A percentile compares a stretch with the other conserved stretches of the same genome.
phyloP scores from a whole-genome alignment of 1,140 invertebrate species.

The Aphis craccivora region DNA sequence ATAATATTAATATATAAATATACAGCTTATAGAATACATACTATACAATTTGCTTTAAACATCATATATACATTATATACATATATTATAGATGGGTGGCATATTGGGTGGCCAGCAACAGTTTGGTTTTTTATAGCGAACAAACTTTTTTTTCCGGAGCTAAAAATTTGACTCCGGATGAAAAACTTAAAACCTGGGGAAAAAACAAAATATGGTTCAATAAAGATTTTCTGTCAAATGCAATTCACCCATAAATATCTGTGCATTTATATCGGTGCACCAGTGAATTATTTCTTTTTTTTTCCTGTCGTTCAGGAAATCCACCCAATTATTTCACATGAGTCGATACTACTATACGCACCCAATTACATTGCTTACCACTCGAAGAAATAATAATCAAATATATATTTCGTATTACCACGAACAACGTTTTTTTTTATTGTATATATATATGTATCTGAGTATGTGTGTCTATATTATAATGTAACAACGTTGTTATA shows the following conservation, averaged over 20 bases:
- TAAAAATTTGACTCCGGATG: background rate
- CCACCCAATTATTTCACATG: slow-evolving; percentile 12
- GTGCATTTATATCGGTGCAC: background rate
- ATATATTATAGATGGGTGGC: background rate
- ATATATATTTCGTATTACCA: background rate
- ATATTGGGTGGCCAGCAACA: slow-evolving; percentile 29
- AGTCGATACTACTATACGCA: background rate
- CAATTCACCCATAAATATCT: slow-evolving; percentile 37
- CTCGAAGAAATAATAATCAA: slow-evolving; percentile 1
- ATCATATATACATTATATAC: background rate
- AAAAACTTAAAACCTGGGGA: background rate
- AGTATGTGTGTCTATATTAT: background rate
- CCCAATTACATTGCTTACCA: slow-evolving; percentile 14
- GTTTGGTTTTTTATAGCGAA: slow-evolving; percentile 8
- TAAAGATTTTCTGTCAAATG: slow-evolving; percentile 57
- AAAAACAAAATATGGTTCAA: slow-evolving; percentile 3
- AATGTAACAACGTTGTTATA: background rate
- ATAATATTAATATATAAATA: background rate
- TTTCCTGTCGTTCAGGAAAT: background rate
- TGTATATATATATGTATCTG: background rate
- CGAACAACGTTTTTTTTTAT: background rate
- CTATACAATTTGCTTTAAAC: background rate
- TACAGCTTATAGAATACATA: background rate
- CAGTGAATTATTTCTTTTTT: background rate
- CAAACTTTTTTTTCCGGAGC: background rate